A percentile compares a stretch with the other conserved stretches of the same genome.
Conservation (phyloP, 2,797 vertebrate species). For the Hoplostethus atlanticus region DNA sequence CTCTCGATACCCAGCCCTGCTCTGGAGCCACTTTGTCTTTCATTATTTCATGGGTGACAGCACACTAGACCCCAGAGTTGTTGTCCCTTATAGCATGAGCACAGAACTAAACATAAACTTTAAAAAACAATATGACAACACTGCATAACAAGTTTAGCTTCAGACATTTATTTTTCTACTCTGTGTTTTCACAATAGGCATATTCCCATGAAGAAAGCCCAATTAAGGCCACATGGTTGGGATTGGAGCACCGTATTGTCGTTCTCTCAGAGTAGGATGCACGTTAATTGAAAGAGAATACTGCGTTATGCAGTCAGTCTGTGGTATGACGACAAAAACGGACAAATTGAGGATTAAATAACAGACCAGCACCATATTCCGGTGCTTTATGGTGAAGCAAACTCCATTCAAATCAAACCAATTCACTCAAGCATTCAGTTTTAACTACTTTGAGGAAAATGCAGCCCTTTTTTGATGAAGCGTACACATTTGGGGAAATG, state of each 20-base stretch:
- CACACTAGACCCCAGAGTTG: slow-evolving; percentile 12
- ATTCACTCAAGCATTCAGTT: slow-evolving; percentile 59
- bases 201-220: slow-evolving; percentile 23
- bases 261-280: slow-evolving; percentile 24
- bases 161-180: slow-evolving; percentile 19
- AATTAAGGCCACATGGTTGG: slow-evolving; percentile 34
- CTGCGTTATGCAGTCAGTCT: slow-evolving; percentile 36
- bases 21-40: slow-evolving; percentile 39
- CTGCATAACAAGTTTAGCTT: slow-evolving; percentile 6
- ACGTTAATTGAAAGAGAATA: slow-evolving; percentile 39
- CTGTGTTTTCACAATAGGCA: slow-evolving; percentile 19
- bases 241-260: slow-evolving; percentile 4
- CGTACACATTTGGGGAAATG: slow-evolving; percentile 66
- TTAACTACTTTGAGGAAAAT: slow-evolving; percentile 70
- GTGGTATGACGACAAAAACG: slow-evolving; percentile 49
- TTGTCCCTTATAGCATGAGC: slow-evolving; percentile 15
- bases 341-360: slow-evolving; percentile 68
- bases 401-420: slow-evolving; percentile 53
- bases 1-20: neutral
- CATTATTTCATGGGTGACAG: slow-evolving; percentile 36
- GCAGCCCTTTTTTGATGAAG: slow-evolving; percentile 62
- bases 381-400: slow-evolving; percentile 52
- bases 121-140: slow-evolving; percentile 21
- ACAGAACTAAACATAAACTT: slow-evolving; percentile 14
- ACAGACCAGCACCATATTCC: slow-evolving; percentile 55